Conservation (phyloP, 1,140 invertebrate genomes). For the Aradophagus sp. region DNA sequence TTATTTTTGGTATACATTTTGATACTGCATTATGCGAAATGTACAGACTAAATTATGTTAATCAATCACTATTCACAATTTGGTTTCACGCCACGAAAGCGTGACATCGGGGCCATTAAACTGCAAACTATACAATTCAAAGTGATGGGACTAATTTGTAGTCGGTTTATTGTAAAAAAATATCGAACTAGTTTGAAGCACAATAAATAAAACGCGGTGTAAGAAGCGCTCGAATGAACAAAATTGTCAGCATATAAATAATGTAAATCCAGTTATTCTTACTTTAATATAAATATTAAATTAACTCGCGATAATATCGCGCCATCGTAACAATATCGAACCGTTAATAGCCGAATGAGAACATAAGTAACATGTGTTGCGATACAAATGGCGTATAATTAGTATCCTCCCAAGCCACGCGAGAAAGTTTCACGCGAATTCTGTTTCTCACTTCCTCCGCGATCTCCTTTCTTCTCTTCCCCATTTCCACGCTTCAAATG, state of each 20-base stretch:
- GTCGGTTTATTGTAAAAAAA: neutral
- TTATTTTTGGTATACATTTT: slow-evolving; percentile 20
- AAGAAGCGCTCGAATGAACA: no score
- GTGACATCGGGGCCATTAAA: slow-evolving; percentile 40
- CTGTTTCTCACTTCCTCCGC: slow-evolving; percentile 47
- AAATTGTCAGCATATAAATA: neutral
- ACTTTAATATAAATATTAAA: neutral
- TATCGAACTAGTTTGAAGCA: neutral
- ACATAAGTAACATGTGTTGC: slow-evolving; percentile 18
- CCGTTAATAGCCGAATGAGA: slow-evolving; percentile 18
- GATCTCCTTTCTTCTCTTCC: slow-evolving; percentile 54
- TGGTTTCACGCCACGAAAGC: slow-evolving; percentile 45
- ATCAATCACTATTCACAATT: slow-evolving; percentile 18
- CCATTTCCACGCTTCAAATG: slow-evolving; percentile 62
- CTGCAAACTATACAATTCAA: slow-evolving; percentile 14
- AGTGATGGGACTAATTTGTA: slow-evolving; percentile 15
- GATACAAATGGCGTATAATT: slow-evolving; percentile 64
- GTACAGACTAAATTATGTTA: slow-evolving; percentile 24
- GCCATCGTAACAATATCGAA: slow-evolving; percentile 5
- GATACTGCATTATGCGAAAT: slow-evolving; percentile 28
- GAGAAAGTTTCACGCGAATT: slow-evolving; percentile 60
- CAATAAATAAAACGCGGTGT: no score
- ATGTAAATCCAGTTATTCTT: neutral
- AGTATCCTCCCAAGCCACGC: slow-evolving; percentile 51
- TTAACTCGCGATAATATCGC: neutral